Evolutionary conservation across 2,888 invertebrate species (phyloP).

Genomic region (Napeogenes inachia): DNA sequence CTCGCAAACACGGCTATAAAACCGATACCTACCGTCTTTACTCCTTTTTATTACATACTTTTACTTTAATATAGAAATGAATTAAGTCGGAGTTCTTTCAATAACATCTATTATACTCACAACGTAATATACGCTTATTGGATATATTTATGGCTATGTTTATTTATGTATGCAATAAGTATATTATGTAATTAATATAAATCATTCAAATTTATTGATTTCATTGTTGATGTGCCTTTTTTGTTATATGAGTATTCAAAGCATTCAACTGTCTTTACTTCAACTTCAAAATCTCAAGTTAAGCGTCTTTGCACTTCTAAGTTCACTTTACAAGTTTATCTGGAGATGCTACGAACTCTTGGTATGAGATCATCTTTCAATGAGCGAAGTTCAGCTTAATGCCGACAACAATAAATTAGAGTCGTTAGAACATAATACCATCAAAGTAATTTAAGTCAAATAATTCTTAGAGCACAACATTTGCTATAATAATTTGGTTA

Average conservation of each 20-base stretch:
- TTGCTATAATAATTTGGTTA: no score
- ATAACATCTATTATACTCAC: constrained; percentile 1
- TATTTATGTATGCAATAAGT: no score
- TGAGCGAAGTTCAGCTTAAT: constrained; percentile 1
- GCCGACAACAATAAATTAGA: constrained; percentile 2
- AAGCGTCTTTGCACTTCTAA: neutral
- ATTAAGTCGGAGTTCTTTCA: constrained; percentile 2
- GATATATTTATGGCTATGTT: no score
- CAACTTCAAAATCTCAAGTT: neutral
- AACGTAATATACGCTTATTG: neutral
- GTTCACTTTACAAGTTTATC: constrained; percentile 3
- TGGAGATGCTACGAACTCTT: constrained; percentile 10
- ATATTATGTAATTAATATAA: no score
- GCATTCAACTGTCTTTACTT: neutral
- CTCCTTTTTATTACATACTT: constrained; percentile 32
- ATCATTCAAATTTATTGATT: no score
- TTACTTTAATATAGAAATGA: constrained; percentile 20
- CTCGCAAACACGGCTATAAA: constrained; percentile 32
- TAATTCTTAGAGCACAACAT: no score
- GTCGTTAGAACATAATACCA: constrained; percentile 1
- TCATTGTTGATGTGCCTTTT: neutral
- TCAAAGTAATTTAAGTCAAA: neutral
- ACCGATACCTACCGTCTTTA: constrained; percentile 29
- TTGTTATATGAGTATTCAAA: neutral
- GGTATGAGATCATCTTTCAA: constrained; percentile 13